Evolutionary conservation across 2,113 vertebrate genomes (phyloP), one percentile per base, ranked within the genome.

Genomic region (Neopipo cinnamomea): DNA sequence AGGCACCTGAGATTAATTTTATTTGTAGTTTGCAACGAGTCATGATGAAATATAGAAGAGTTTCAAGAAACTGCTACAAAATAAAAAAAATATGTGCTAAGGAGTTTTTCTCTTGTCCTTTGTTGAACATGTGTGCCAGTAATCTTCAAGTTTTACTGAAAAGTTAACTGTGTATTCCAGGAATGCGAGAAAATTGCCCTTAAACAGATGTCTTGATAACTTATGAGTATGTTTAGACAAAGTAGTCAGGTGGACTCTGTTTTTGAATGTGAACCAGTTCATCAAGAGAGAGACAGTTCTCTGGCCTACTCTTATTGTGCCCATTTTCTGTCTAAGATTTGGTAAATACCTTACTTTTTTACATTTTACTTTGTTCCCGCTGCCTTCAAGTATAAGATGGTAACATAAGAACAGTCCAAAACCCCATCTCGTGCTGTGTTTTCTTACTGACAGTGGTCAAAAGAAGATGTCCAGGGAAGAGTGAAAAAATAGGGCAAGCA

Each of bases 271-370:
- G n/a, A 89, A 53, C 4, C 20, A 16, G 11, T n/a, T 72, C 46
- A 56, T 42, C 44, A 70, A 62, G 24, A 93, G 11, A 3, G 9
- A 81, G 24, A 63, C 23, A 63, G 37, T 62, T 62, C 35, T 81
- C 33, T 46, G 10, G 4, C 0, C 0, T 47, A 25, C 2, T 85
- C 16, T 47, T 27, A 41, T 5, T 73, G 9, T 52, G 11, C 23
- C 25, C 56, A 7, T 56, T 73, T 28, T 5, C 9, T 28, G 9
- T 58, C 53, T 58, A 44, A 62, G 9, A 44, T 78, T 52, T 56
- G 23, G 23, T 49, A 89, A 70, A 17, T n/a, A 4, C 27, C 11
- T 42, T 31, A 7, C 20, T 39, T 42, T 31, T 56, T 33, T 33
- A 27, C 16, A 10, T 3, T 5, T 28, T 53, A 4, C 33, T 87